Conservation (phyloP, 2,888 invertebrate genomes). For the Bugula neritina region DNA sequence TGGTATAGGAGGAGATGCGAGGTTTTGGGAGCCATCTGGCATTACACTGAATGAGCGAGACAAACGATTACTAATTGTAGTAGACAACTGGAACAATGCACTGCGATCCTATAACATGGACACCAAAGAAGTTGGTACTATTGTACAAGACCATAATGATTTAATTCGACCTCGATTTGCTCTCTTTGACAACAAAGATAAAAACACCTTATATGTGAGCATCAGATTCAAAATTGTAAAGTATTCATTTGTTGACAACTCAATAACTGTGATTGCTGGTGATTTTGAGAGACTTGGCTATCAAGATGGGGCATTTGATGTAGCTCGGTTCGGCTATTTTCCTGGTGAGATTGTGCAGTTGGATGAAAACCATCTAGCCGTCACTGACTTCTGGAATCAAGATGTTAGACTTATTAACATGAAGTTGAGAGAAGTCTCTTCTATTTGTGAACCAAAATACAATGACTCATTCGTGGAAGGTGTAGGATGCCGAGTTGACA, state of each 20-base stretch:
- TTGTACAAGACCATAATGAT: background rate
- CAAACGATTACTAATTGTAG: background rate
- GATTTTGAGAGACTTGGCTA: background rate
- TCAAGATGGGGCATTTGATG: background rate
- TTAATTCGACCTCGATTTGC: conserved; percentile 10
- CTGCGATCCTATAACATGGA: background rate
- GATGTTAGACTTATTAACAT: conserved; percentile 1
- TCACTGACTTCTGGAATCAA: conserved; percentile 15
- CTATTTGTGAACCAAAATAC: background rate
- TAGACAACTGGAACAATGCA: background rate
- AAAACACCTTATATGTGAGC: background rate
- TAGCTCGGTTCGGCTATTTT: background rate
- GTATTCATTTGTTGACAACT: background rate
- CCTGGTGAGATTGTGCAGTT: conserved; percentile 1
- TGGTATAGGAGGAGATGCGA: background rate
- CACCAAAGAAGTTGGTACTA: background rate
- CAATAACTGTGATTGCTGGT: conserved; percentile 4
- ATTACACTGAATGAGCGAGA: background rate
- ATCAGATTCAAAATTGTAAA: background rate
- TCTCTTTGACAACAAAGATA: conserved; percentile 5
- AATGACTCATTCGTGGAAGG: background rate
- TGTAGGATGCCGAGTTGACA: background rate
- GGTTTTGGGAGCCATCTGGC: background rate
- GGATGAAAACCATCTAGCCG: conserved; percentile 1
- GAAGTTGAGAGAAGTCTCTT: background rate